Conservation (phyloP, 2,797 vertebrate species). For the Rhadinocentrus ornatus region DNA sequence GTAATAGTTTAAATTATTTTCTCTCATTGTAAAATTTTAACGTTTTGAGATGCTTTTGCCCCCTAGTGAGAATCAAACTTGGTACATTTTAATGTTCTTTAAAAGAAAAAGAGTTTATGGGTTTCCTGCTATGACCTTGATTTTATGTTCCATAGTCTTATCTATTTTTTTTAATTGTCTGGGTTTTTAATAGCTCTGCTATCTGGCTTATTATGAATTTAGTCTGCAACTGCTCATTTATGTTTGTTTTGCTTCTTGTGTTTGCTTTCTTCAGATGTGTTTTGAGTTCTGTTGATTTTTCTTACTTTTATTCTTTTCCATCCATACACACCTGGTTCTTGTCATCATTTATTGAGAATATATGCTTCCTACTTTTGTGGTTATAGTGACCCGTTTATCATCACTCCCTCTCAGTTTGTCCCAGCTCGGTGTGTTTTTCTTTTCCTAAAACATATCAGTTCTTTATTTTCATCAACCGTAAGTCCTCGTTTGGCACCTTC, state of each 20-base stretch:
- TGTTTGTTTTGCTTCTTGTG: background rate
- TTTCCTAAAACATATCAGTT: background rate
- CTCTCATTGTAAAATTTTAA: too few species aligned
- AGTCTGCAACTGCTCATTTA: background rate
- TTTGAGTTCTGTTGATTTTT: background rate
- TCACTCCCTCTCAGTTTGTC: background rate
- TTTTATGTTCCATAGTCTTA: background rate
- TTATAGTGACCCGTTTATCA: background rate
- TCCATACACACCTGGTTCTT: background rate
- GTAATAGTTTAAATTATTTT: too few species aligned
- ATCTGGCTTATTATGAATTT: background rate
- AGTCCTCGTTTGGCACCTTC: background rate
- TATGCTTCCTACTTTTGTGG: background rate
- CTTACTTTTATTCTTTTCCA: background rate
- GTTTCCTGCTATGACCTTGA: background rate
- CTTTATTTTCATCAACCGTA: background rate
- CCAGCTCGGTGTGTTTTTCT: background rate
- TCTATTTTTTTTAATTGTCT: background rate
- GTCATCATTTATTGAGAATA: background rate
- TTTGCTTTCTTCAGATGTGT: background rate
- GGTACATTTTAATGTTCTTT: background rate
- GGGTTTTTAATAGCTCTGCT: background rate
- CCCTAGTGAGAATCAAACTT: background rate
- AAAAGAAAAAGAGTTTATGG: background rate
- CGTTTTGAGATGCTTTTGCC: background rate